phyloP scores from a whole-genome alignment of 2,888 invertebrate species.

The Drosophila borealis region DNA sequence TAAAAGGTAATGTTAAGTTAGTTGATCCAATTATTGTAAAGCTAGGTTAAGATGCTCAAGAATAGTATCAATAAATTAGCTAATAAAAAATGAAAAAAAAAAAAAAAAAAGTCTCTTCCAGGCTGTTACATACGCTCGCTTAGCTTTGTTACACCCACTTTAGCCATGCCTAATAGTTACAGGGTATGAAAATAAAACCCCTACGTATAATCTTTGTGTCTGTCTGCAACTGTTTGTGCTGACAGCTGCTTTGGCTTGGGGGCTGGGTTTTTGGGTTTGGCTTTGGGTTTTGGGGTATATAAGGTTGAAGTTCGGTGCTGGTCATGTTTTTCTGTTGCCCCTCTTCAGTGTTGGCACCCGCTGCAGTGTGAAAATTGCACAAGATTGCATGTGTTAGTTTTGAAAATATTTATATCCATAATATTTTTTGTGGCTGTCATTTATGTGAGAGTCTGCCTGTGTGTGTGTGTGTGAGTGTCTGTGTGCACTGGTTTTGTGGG shows the following conservation, averaged over 20 bases:
- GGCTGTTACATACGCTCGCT: not conserved
- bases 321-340: constrained; percentile 33
- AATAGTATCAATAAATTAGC: too few relatives aligned
- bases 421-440: constrained; percentile 68
- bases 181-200: constrained; percentile 32
- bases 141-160: not conserved
- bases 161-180: not conserved
- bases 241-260: constrained; percentile 59
- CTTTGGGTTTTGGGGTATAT: not conserved
- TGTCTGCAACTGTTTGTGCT: constrained; percentile 76
- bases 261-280: constrained; percentile 6
- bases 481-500: constrained; percentile 35
- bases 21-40: too few relatives aligned
- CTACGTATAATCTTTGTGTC: constrained; percentile 67
- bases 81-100: too few relatives aligned
- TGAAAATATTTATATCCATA: constrained; percentile 74
- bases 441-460: constrained; percentile 19
- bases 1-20: too few relatives aligned
- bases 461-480: constrained; percentile 6
- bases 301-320: constrained; percentile 32
- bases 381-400: constrained; percentile 70
- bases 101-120: too few relatives aligned
- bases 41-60: too few relatives aligned
- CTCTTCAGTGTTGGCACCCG: constrained; percentile 11
- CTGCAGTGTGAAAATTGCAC: constrained; percentile 73